Base-by-base conservation (phyloP, 2,888 invertebrate species). In the Apotomis turbidana region DNA sequence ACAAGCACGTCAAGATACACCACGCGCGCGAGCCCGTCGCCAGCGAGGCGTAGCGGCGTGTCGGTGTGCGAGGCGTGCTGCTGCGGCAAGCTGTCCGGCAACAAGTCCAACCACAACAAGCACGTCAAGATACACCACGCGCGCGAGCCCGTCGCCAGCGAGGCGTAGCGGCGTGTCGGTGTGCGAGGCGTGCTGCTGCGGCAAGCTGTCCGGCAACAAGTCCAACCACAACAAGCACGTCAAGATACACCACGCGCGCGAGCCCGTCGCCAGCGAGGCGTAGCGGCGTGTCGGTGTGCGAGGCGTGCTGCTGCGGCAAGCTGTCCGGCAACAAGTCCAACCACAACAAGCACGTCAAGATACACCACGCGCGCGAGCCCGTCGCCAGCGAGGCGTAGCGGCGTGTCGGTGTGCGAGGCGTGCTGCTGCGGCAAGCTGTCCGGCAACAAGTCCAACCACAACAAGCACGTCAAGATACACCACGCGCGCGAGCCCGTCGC, bases 171-270 rank as follows among this genome's bases (percentile, higher is more conserved):
- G 5, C 49, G 49, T 44, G 44, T 51, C 88, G 96, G 68, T 97
- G 27, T 27, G 97, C 49, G 97, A 96, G 88, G 94, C 96, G 0
- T 98, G 98, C 90, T 97, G 96, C 81, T 98, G 98, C 87, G 97
- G 97, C 46, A 98, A 98, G 90, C 96, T 97, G 8, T 97, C 97
- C 62, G 96, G 97, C 79, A 97, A 97, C 70, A 97, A 97, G 90
- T 97, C 97, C 59, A 97, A 98, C 91, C 97, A 98, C 83, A 97
- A 97, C 83, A 97, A 97, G 87, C 97, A 98, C 87, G 95, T 97
- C 73, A 96, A 96, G 90, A 97, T 97, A 80, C 98, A 98, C 88
- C 97, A 97, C 90, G 97, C 97, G 67, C 93, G 97, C 68, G 97
- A 97, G 87, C 97, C 97, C 52, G 96, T 97, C 76, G 97, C 96